phyloP scores from a whole-genome alignment of 2,888 invertebrate species.

The Idaea biselata region DNA sequence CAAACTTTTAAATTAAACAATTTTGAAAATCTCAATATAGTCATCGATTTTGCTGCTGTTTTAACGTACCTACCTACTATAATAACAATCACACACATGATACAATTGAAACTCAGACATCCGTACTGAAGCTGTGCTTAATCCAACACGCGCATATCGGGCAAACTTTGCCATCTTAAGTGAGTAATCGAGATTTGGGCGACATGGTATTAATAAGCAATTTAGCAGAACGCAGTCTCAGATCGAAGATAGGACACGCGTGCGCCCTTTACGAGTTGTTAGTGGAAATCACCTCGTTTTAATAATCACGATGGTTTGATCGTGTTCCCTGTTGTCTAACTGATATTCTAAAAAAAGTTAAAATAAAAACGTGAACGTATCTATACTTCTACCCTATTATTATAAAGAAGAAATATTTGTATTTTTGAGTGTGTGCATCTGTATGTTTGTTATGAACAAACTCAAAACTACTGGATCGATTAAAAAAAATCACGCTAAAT shows the following conservation, averaged over 20 bases:
- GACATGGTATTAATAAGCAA: constrained; percentile 25
- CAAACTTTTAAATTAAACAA: too few species aligned
- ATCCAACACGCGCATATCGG: constrained; percentile 6
- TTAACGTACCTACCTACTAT: too few species aligned
- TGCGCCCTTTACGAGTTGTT: constrained; percentile 15
- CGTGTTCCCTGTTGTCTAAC: background rate
- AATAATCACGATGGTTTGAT: constrained; percentile 10
- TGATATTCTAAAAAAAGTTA: background rate
- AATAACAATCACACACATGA: too few species aligned
- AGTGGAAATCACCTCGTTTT: constrained; percentile 15
- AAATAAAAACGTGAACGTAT: background rate
- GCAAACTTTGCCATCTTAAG: constrained; percentile 7
- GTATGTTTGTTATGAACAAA: too few species aligned
- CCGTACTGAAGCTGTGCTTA: too few species aligned
- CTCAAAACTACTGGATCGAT: too few species aligned
- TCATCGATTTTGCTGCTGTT: too few species aligned
- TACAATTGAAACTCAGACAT: too few species aligned
- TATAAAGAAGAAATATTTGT: background rate
- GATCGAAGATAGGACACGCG: constrained; percentile 28
- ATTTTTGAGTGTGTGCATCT: too few species aligned
- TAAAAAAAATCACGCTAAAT: too few species aligned
- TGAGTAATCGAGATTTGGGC: constrained; percentile 24
- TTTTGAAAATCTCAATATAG: too few species aligned
- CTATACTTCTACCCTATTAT: too few species aligned
- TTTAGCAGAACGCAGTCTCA: constrained; percentile 22